Evolutionary conservation across 2,797 vertebrate genomes (phyloP), one percentile per base, ranked within the genome.

Genomic region (Bothrops alternatus): DNA sequence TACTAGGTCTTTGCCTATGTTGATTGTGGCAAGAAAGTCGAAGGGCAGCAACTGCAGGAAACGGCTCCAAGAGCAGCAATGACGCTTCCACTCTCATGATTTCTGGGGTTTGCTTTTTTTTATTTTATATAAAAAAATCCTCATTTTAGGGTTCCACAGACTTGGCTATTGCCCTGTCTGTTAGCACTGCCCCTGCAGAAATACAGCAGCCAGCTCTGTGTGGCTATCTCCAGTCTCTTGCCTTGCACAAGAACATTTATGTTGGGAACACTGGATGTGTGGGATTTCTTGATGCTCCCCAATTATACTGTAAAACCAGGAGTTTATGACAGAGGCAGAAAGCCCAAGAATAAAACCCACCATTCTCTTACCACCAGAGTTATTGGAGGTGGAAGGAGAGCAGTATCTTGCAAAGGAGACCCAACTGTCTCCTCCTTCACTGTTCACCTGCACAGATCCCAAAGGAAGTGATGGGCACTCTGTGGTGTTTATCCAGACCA

Each of bases 261-360:
- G 87, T 0, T 0, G 18, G 89, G 42, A 60, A 91, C 58, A 90
- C 65, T 90, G 85, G 89, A 90, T 78, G 57, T 53, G 12, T 56
- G 58, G 50, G 50, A 56, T 89, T 93, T 89, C 55, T 56, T n/a
- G 32, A 82, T 55, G 56, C 58, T 0, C 0, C 53, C 26, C 93
- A 95, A 58, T 85, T 65, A 90, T 61, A 85, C 90, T 91, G 50
- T 53, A 92, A 95, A 94, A 93, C 96, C 95, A 0, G 88, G 94
- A 95, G 96, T 97, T 96, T 95, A 90, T 90, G 91, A 93, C 2
- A 94, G 91, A 97, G 94, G 97, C 96, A 93, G 93, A 95, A 95
- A 95, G 91, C 50, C 2, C 65, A 94, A 93, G 55, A 93, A 93
- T 93, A 96, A 96, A 97, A 96, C 94, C 93, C 94, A 96, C 96